Percentiles rank a stretch among this genome's conserved stretches.
phyloP scores from a whole-genome alignment of 2,797 vertebrate genomes.

The Lithobates pipiens region DNA sequence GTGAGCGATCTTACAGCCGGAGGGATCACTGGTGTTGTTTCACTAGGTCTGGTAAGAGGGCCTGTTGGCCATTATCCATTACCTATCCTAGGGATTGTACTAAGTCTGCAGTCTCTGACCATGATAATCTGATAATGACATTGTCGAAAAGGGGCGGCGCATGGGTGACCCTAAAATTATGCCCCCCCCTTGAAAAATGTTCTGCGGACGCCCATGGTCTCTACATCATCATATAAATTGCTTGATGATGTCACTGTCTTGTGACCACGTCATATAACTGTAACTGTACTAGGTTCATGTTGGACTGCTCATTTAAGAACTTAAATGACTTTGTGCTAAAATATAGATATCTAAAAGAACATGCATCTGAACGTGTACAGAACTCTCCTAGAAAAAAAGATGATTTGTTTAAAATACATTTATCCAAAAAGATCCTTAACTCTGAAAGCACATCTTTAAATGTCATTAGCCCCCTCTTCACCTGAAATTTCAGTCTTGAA shows the following conservation, averaged over 20 bases:
- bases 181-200: too few relatives aligned
- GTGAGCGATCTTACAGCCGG: too few relatives aligned
- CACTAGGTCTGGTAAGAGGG: too few relatives aligned
- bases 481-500: slow-evolving; percentile 35
- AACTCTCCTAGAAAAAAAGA: not conserved
- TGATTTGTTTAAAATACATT: not conserved
- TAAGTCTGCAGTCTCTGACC: too few relatives aligned
- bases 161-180: too few relatives aligned
- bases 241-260: not conserved
- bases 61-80: too few relatives aligned
- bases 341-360: not conserved
- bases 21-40: too few relatives aligned
- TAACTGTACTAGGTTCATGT: not conserved
- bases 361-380: not conserved
- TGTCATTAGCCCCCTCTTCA: slow-evolving; percentile 42
- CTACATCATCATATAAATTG: too few relatives aligned
- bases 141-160: too few relatives aligned
- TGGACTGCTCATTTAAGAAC: not conserved
- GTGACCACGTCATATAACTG: not conserved
- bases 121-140: too few relatives aligned
- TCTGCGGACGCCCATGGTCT: too few relatives aligned
- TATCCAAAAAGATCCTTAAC: slow-evolving; percentile 40
- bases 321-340: not conserved
- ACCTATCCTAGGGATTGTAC: too few relatives aligned
- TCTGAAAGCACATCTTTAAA: slow-evolving; percentile 29